Evolutionary conservation across 2,113 vertebrate species (phyloP), one percentile per base, ranked within the genome.

Genomic region (Lipotes vexillifer): DNA sequence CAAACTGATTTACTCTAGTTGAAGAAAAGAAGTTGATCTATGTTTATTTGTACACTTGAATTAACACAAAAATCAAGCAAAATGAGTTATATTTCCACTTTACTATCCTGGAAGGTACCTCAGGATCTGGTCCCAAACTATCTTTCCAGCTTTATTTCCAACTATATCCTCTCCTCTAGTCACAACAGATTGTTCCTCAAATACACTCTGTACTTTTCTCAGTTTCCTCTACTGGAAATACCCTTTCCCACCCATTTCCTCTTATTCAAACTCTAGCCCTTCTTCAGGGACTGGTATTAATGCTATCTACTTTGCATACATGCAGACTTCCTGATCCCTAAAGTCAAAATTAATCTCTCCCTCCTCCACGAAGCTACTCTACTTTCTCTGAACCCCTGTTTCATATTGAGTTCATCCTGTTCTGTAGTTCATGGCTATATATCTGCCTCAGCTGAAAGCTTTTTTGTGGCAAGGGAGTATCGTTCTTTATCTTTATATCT

Each of bases 201-300:
- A 97, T 91, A 95, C 15, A 78, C 68, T 27, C 71, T 91, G 81
- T 78, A 96, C 91, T 96, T 97, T 88, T 96, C 94, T 95, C 57
- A 21, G 33, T 95, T 97, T 96, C 96, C 94, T 97, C 77, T 96
- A 36, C n/a, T 97, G 95, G 95, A 97, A 97, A 95, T 95, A 92
- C 65, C 93, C 88, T 89, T 95, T 29, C 52, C 93, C 96, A 97
- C 95, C 96, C 89, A 97, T 63, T 97, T 98, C 88, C 93, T 93
- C 49, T 93, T 93, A 97, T 96, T 97, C 92, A 97, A 95, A 97
- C 57, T 88, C 57, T 74, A 91, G 14, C 55, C 52, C 65, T 92
- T 96, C 80, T 95, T 97, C 75, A 88, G 86, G 71, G 71, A 23
- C 66, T 81, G 75, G 71, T 57, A 93, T 81, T 96, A 97, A 81